Percentiles rank a stretch among this genome's conserved stretches.
phyloP scores from a whole-genome alignment of 2,888 invertebrate genomes.

The Erebia ligea region DNA sequence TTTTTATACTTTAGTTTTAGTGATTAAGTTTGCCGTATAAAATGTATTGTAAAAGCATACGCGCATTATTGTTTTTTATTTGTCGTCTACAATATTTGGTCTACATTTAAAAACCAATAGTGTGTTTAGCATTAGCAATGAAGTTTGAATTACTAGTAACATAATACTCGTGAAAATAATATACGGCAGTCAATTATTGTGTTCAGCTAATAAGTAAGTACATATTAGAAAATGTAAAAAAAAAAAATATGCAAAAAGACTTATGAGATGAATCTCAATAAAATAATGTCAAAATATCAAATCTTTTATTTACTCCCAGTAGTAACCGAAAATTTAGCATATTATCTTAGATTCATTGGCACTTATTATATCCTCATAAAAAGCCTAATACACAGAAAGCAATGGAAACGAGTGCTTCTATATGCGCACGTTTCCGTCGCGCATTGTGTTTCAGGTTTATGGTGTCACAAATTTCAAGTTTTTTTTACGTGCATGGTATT shows the following conservation, averaged over 20 bases:
- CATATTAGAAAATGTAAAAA: conserved; percentile 29
- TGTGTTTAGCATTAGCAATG: not conserved
- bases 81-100: too few relatives aligned
- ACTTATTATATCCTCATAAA: not conserved
- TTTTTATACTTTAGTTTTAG: not conserved
- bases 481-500: not conserved
- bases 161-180: conserved; percentile 12
- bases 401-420: not conserved
- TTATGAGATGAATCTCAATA: conserved; percentile 46
- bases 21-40: not conserved
- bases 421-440: not conserved
- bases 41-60: not conserved
- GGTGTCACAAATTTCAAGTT: not conserved
- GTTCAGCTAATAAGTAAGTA: conserved; percentile 9
- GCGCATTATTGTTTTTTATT: not conserved
- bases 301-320: conserved; percentile 15
- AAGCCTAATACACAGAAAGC: not conserved
- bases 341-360: not conserved
- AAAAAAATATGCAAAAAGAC: conserved; percentile 33
- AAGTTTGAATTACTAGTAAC: not conserved
- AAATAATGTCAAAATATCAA: conserved; percentile 34
- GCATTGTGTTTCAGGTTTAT: not conserved
- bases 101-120: not conserved
- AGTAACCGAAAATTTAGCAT: not conserved
- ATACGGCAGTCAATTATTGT: conserved; percentile 1